Base-by-base conservation (phyloP, 2,888 invertebrate species). In the Eurois occulta region DNA sequence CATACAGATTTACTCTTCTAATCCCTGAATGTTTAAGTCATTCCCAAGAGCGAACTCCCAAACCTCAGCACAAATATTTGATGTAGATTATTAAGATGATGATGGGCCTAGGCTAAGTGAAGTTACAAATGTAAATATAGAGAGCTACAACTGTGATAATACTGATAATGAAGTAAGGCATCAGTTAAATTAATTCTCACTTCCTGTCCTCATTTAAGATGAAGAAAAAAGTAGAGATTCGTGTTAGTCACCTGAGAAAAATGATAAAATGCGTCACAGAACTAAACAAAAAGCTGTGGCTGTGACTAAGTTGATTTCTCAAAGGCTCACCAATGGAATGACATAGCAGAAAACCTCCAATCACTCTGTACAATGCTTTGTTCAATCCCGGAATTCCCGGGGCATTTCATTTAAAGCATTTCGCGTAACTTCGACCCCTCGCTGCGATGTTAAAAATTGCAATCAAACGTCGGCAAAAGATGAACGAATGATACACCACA, bases 391-490 rank as follows among this genome's bases (percentile, higher is more conserved):
- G 78, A 87, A 87, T 87, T 87, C 83, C 83, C 86, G 72, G 62
- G 64, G 76, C 69, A 78, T 84, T 86, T 85, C 78, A 83, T 89
- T 89, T 80, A 83, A 87, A 82, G 75, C 46, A 75, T 86, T 87
- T 84, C 67, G 83, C 86, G 68, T 83, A 85, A 83, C 80, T 72
- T 74, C 78, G 88, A 78, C 85, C 88, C 86, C 90, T 85, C 84
- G 88, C 89, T 82, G 89, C 60, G 90, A 85, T 89, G 88, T 86
- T 88, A 87, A 88, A 89, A 89, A 87, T 83, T 76, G 86, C 89
- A 87, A 89, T 89, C 83, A 85, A 86, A 87, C 78, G 79, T 77
- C 74, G 72, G 77, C 58, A 77, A 84, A 84, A 81, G 80, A 86
- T 84, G 76, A 81, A 82, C 77, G 77, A 78, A 48, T 75, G 80